Evolutionary conservation across 2,888 invertebrate species (phyloP).

Genomic region (Nephrotoma appendiculata): DNA sequence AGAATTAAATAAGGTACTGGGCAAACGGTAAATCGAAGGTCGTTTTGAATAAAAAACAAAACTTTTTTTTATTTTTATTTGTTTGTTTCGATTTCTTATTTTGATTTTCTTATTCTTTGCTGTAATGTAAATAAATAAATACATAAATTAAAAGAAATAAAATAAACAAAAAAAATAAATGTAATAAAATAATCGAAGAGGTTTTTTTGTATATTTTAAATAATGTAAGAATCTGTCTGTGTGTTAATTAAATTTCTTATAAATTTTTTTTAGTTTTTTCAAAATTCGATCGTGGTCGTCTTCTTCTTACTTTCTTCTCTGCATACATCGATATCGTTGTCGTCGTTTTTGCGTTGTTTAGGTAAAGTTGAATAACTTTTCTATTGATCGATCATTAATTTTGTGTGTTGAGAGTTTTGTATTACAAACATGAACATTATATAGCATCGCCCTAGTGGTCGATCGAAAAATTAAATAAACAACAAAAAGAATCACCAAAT

Average conservation of each 20-base stretch:
- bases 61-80: not conserved
- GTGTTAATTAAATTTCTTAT: not conserved
- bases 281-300: not conserved
- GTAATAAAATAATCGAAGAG: not conserved
- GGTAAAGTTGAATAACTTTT: not conserved
- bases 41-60: conserved; percentile 2
- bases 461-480: not conserved
- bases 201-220: not conserved
- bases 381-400: not conserved
- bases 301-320: not conserved
- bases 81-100: not conserved
- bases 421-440: not conserved
- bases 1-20: conserved; percentile 4
- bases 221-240: not conserved
- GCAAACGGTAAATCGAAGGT: conserved; percentile 6
- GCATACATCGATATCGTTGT: not conserved
- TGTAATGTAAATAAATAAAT: not conserved
- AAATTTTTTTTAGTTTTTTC: not conserved
- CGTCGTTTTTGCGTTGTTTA: not conserved
- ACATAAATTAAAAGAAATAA: not conserved
- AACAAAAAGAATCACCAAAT: not conserved
- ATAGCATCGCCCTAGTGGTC: not conserved
- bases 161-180: not conserved
- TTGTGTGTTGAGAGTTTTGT: not conserved
- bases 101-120: not conserved